These are phyloP conservation scores for Amaurobius ferox DNA, from an alignment of 2,888 invertebrate genomes.

Conservation along the genomic window DNA sequence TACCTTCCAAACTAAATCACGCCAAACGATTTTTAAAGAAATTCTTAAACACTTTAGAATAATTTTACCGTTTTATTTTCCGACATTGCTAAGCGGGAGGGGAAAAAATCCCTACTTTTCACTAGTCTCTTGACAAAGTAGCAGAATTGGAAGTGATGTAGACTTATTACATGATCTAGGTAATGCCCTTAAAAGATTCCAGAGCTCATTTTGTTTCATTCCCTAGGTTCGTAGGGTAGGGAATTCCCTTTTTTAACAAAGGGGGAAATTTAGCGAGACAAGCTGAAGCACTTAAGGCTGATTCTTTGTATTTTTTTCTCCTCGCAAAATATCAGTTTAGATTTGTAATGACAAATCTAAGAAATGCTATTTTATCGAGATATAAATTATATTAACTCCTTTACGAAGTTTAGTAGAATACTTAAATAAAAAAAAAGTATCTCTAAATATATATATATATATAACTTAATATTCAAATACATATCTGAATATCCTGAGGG, in stretches of 20 bases:
- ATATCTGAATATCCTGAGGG: neutral
- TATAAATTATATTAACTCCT: neutral
- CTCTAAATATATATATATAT: neutral
- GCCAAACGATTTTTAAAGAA: neutral
- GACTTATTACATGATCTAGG: conserved; percentile 59
- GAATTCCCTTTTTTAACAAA: conserved; percentile 12
- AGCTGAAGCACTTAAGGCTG: neutral
- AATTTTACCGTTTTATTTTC: neutral
- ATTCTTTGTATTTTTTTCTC: neutral
- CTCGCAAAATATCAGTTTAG: neutral
- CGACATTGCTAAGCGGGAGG: neutral
- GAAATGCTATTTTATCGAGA: neutral
- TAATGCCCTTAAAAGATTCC: conserved; percentile 47
- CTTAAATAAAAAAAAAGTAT: neutral
- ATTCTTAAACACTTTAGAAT: conserved; percentile 1
- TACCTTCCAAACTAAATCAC: neutral
- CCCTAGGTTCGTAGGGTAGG: conserved; percentile 23
- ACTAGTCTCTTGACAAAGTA: conserved; percentile 43
- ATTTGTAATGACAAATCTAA: neutral
- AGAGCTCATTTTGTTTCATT: conserved; percentile 21
- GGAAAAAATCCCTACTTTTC: neutral
- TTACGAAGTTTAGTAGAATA: neutral
- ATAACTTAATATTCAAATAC: neutral
- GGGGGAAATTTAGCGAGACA: conserved; percentile 17
- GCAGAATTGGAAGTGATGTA: conserved; percentile 60